phyloP scores from a whole-genome alignment of 1,140 invertebrate genomes.

The Pseudomyrmex gracilis region DNA sequence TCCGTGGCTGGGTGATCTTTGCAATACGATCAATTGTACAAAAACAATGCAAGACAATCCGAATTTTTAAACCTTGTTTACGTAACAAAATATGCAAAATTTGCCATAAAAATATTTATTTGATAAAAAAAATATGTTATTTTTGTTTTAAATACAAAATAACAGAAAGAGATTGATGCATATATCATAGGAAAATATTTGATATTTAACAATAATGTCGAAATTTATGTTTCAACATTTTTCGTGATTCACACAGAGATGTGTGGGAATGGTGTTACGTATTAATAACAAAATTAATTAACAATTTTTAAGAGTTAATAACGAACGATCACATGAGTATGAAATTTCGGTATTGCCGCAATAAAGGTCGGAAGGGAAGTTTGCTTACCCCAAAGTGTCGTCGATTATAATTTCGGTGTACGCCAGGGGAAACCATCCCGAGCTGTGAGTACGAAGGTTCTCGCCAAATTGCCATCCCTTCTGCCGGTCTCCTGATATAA shows the following conservation, averaged over 20 bases:
- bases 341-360: slow-evolving; percentile 11
- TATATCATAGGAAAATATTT: neutral
- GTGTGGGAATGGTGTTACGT: neutral
- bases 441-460: slow-evolving; percentile 94
- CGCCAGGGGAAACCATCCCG: slow-evolving; percentile 97
- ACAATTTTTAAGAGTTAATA: slow-evolving; percentile 14
- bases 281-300: neutral
- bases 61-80: no score
- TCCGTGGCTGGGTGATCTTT: slow-evolving; percentile 79
- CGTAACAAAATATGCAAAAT: neutral
- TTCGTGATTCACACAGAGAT: neutral
- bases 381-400: slow-evolving; percentile 83
- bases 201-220: neutral
- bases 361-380: neutral
- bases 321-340: slow-evolving; percentile 14
- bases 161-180: neutral
- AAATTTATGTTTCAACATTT: neutral
- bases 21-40: neutral
- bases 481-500: slow-evolving; percentile 89
- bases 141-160: no score
- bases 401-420: slow-evolving; percentile 93
- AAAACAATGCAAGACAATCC: no score
- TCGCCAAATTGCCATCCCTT: slow-evolving; percentile 98
- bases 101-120: neutral
- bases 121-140: no score